Evolutionary conservation across 1,140 invertebrate genomes (phyloP), one percentile per base, ranked within the genome.

Genomic region (Antheraea pernyi): DNA sequence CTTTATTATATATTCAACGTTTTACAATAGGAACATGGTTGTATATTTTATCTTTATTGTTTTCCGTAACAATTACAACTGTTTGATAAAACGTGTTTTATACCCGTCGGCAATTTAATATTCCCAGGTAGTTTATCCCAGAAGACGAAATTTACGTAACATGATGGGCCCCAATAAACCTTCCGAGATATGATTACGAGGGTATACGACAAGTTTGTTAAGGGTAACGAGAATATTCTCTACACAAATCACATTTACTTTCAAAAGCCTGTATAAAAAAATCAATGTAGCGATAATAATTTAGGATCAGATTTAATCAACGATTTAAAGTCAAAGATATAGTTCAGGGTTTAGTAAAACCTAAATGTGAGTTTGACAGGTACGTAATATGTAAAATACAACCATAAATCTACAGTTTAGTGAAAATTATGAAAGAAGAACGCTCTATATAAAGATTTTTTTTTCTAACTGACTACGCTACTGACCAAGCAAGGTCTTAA

Each of bases 221-320:
- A 30, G 60, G 60, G 60, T 61, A 61, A 61, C 60, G 60, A 61
- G 60, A 61, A 61, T 30, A 30, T 53, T 53, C 46, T 53, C 7
- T 16, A 53, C 1, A 53, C 46, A 53, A 53, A 53, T 53, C 46
- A 53, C 11, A 53, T 53, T 53, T 53, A 53, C 11, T 53, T 53
- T 53, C 13, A 13, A 16, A 53, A 11, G 46, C 16, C 16, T 6
- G 46, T 53, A 9, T 11, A 53, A 53, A 53, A 53, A 53, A 53
- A 16, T 53, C 16, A 53, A 53, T 53, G 11, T 1, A 53, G 46
- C 7, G 46, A n/a, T 13, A 53, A 16, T 53, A 53, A 53, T 53
- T 53, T 0, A 13, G 16, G 16, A 16, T 13, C 46, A 53, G 16
- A 53, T 16, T 53, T 16, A 13, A 13, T 53, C 9, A 6, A 53